Evolutionary conservation across 2,888 invertebrate species (phyloP).

Genomic region (Sycophila texana): DNA sequence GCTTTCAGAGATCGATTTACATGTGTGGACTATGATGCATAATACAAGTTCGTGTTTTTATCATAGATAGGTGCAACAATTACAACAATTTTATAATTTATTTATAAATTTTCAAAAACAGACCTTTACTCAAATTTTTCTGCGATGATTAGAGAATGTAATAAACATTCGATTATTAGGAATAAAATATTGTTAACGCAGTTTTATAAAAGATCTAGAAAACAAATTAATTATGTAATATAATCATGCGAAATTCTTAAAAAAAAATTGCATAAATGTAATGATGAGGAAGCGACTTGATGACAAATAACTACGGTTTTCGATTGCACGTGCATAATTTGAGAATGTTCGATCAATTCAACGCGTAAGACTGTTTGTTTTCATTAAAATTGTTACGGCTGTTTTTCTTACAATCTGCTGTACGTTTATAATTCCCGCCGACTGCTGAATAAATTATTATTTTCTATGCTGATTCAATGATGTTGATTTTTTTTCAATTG

Average conservation of each 20-base stretch:
- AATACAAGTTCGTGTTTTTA: conserved; percentile 39
- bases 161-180: conserved; percentile 24
- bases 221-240: conserved; percentile 23
- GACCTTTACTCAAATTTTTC: conserved; percentile 8
- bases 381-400: conserved; percentile 54
- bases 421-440: conserved; percentile 68
- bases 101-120: conserved; percentile 18
- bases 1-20: conserved; percentile 48
- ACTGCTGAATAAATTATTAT: conserved; percentile 74
- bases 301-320: conserved; percentile 31
- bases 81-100: conserved; percentile 6
- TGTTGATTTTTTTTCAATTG: conserved; percentile 32
- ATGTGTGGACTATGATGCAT: conserved; percentile 24
- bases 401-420: conserved; percentile 58
- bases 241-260: conserved; percentile 12
- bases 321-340: conserved; percentile 39
- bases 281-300: conserved; percentile 45
- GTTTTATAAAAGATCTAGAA: conserved; percentile 43
- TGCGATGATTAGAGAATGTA: conserved; percentile 13
- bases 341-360: conserved; percentile 49
- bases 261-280: conserved; percentile 8
- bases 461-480: conserved; percentile 69
- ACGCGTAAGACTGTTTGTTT: conserved; percentile 42
- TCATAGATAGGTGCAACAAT: conserved; percentile 25
- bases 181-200: conserved; percentile 49